Base-by-base conservation (phyloP, 2,797 vertebrate genomes). In the Halcyon badia region DNA sequence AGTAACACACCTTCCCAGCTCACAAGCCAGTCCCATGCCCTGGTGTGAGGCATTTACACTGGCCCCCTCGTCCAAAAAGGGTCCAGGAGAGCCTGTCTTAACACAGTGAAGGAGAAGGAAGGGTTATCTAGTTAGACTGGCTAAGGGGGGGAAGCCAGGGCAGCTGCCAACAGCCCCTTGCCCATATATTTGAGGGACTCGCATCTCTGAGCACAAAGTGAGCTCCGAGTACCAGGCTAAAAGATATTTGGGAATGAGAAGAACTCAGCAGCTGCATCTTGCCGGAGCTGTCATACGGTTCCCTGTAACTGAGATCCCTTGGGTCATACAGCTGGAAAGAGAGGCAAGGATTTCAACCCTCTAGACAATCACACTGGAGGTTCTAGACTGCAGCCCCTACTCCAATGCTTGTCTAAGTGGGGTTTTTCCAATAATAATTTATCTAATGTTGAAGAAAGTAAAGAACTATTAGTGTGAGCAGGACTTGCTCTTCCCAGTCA, bases 201-300 rank as follows among this genome's bases (percentile, higher is more conserved):
- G 0, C 18, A 22, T 51, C 31, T 48, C 31, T 41, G 0, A 33
- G 8, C 24, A 61, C 15, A 85, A 17, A 49, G 18, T 0, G 3
- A 84, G 42, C 22, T 80, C 64, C n/a, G 58, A 42, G 28, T 80
- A 54, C 8, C 31, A 58, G 33, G 20, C 9, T 62, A 39, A 49
- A 62, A 6, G 22, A 33, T n/a, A 62, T 52, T 35, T 39, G 24
- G 52, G 24, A 42, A 57, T 11, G 8, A 79, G 57, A 54, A 48
- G 56, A 75, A 48, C 20, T 71, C 72, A 57, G 64, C 31, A 71
- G 24, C 14, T 83, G 15, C 18, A n/a, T 39, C 46, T 41, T 48
- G 17, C 30, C 48, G 37, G 37, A 83, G 31, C 5, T 71, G 39
- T 48, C 58, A 54, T 30, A 39, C 11, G 30, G 28, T 61, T 52